These are phyloP conservation scores for Trichogramma pretiosum DNA, from an alignment of 1,140 invertebrate genomes.

Conservation along the genomic window DNA sequence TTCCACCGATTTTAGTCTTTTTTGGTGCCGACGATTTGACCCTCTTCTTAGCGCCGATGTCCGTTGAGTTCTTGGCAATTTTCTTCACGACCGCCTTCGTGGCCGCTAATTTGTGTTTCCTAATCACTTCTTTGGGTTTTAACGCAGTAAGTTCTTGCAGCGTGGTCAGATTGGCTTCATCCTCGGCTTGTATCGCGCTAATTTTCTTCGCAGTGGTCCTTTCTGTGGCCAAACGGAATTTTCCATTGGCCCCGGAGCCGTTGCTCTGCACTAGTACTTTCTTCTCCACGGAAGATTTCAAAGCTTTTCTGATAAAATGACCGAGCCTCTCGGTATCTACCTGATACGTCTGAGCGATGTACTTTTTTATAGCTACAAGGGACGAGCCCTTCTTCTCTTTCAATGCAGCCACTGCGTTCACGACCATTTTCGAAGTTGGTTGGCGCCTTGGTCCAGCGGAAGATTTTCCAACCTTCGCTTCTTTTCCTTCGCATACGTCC, in stretches of 20 bases:
- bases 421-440: constrained; percentile 48
- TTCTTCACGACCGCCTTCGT: background rate
- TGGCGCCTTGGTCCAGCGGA: constrained; percentile 44
- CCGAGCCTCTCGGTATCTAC: constrained; percentile 50
- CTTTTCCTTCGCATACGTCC: too few relatives aligned
- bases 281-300: constrained; percentile 47
- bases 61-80: background rate
- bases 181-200: background rate
- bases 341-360: constrained; percentile 50
- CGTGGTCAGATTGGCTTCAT: background rate
- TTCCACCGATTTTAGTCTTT: too few relatives aligned
- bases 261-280: constrained; percentile 50
- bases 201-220: background rate
- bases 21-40: too few relatives aligned
- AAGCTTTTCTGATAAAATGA: constrained; percentile 53
- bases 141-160: background rate
- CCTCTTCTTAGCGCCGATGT: background rate
- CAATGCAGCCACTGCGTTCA: constrained; percentile 49
- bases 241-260: background rate
- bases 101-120: background rate
- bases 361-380: constrained; percentile 57
- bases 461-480: too few relatives aligned
- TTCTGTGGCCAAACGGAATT: background rate
- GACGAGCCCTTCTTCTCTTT: constrained; percentile 54
- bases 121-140: background rate